Base-by-base conservation (phyloP, 2,888 invertebrate species). In the Sialis fuliginosa region DNA sequence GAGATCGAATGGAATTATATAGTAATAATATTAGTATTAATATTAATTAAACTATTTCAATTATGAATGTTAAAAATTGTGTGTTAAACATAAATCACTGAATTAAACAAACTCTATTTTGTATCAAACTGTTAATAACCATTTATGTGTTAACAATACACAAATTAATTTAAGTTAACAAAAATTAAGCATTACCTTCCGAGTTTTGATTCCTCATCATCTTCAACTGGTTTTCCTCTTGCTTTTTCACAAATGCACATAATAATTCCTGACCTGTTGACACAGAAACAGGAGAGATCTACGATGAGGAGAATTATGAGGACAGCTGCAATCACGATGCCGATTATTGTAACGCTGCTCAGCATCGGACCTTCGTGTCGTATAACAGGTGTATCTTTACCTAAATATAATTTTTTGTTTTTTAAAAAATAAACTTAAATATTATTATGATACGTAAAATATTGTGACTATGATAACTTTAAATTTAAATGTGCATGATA, bases 311-410 rank as follows among this genome's bases (percentile, higher is more conserved):
- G 70, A 52, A 91, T 74, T 53, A 87, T 67, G 45, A 87, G 72
- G 42, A 92, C 77, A 42, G 87, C 83, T 39, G 81, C 83, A 49
- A 92, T 71, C 33, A 91, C 86, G 55, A 92, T 79, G 51, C 86
- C 87, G 55, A 92, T 82, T 56, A 93, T 86, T 48, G 84, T 76
- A 9, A 79, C 77, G 56, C 80, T 82, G 54, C 79, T 79, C 51
- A 82, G 69, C 45, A 72, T 62, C 49, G 78, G 71, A 33, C 60
- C 63, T 41, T 67, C 64, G 47, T 66, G 65, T 46, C 59, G 48
- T 39, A 52, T 56, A 45, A 56, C 51, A 5, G 47, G 22, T 12
- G 57, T 49, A 46, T 59, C 59, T 43, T 50, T 47, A 49, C 61
- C 62, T 62, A 53, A 37, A 32, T 39, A 10, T 12, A 40, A 32